These are phyloP conservation scores for Tylochromis polylepis DNA, from an alignment of 2,113 vertebrate species.

Conservation along the genomic window DNA sequence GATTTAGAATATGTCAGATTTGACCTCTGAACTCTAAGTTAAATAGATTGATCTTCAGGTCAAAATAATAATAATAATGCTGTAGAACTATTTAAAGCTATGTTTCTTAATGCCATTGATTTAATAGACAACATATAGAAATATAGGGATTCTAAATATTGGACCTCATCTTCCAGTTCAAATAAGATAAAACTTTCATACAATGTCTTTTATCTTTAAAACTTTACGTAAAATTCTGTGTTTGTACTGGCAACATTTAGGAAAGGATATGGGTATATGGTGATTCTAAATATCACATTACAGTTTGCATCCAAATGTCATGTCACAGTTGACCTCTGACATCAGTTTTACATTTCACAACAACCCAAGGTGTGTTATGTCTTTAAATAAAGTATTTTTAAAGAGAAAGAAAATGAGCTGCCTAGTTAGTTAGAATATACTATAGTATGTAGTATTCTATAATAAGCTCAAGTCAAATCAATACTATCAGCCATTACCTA, in stretches of 20 bases:
- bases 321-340: background rate
- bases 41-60: background rate
- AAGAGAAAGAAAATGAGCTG: background rate
- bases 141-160: background rate
- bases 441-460: background rate
- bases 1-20: background rate
- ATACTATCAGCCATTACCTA: accelerated
- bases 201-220: background rate
- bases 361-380: background rate
- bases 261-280: accelerated
- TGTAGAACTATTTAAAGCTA: background rate
- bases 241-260: background rate
- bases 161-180: accelerated
- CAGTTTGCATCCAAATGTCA: background rate
- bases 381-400: background rate
- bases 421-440: background rate
- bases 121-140: background rate
- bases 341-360: background rate
- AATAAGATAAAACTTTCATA: background rate
- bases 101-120: background rate
- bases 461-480: background rate
- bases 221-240: accelerated
- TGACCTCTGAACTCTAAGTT: accelerated
- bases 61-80: background rate
- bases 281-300: background rate